Base-by-base conservation (phyloP, 2,888 invertebrate genomes). In the Scotopteryx bipunctaria region DNA sequence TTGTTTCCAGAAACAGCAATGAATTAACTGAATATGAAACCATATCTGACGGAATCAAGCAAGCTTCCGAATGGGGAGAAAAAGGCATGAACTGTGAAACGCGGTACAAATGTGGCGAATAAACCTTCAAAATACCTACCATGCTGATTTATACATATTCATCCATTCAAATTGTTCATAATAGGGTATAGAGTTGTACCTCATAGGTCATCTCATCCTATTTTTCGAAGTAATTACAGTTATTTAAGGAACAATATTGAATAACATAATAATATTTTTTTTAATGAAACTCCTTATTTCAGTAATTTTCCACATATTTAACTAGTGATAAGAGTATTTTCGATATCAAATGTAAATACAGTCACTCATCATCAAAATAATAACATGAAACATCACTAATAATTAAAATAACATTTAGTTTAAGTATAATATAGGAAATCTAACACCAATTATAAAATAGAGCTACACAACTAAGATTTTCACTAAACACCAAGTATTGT, bases 51-150 rank as follows among this genome's bases (percentile, higher is more conserved):
- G 92, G 94, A 43, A 89, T 95, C 63, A 92, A 93, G 69, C 92
- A 93, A 59, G 95, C 95, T 0, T 92, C 94, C 2, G 91, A 92
- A 23, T 92, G 93, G 81, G 95, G 95, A 2, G 86, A 90, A 53
- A 87, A 88, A 0, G 93, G 93, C 1, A 86, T 90, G 63, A 79
- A 87, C 11, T 94, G 94, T 63, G 91, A 92, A 29, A 81, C 86
- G 16, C 83, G 91, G 40, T 91, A 91, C 64, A 81, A 83, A 42
- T 93, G 93, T 60, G 79, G 73, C 43, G 66, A 83, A 45, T 76
- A 27, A 2, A 0, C 4, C 2, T 9, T 11, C 27, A 2, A 27
- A 27, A 11, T 11, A 9, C 11, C 1, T 11, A 11, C 9, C n/a
- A n/a, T n/a, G n/a, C n/a, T n/a, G n/a, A n/a, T n/a, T n/a, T n/a